Evolutionary conservation across 2,888 invertebrate species (phyloP).

Genomic region (Limnephilus marmoratus): DNA sequence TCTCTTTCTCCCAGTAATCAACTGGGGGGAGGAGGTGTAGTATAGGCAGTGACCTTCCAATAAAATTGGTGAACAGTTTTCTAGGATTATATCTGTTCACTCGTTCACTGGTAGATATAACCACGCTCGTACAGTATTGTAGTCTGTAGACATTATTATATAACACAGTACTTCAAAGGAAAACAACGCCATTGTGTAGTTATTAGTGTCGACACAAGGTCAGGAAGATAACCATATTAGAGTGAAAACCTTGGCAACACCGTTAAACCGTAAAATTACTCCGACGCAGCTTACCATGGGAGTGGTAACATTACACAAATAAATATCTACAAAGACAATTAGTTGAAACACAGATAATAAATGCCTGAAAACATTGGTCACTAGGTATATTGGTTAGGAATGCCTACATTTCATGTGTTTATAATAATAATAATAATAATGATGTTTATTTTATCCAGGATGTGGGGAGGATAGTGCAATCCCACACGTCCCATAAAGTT

Average conservation of each 20-base stretch:
- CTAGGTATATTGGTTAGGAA: no score
- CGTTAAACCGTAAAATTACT: slow-evolving; percentile 1
- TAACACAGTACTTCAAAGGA: not conserved
- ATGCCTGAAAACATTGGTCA: not conserved
- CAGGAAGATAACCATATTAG: slow-evolving; percentile 13
- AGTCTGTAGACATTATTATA: not conserved
- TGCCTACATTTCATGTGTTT: no score
- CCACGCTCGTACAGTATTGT: not conserved
- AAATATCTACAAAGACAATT: not conserved
- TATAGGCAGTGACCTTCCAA: no score
- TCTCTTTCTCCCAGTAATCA: no score
- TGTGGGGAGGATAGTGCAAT: no score
- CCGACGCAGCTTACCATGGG: not conserved
- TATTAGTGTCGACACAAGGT: not conserved
- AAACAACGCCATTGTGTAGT: not conserved
- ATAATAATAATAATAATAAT: no score
- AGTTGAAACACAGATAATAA: not conserved
- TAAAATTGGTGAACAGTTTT: not conserved
- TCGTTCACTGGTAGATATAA: not conserved
- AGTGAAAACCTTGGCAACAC: slow-evolving; percentile 14
- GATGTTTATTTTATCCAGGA: no score
- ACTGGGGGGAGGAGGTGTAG: no score
- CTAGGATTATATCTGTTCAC: not conserved
- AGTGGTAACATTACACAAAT: not conserved
- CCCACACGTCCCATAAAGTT: no score